A percentile compares a stretch with the other conserved stretches of the same genome.
These are phyloP conservation scores for Vimba vimba DNA, from an alignment of 2,113 vertebrate species.

Conservation along the genomic window DNA sequence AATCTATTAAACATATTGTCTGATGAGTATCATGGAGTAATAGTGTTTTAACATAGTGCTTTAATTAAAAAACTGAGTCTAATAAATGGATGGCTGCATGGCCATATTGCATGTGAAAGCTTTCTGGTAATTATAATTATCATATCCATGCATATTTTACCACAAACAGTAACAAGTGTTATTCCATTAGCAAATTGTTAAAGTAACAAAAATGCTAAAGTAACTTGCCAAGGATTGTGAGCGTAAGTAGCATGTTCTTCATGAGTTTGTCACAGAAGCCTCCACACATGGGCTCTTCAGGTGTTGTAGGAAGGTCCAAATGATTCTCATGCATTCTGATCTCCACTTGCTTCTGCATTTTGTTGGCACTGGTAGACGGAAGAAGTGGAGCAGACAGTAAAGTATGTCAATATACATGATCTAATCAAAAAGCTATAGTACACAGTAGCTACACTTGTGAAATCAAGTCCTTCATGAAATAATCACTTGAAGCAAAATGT, in stretches of 20 bases:
- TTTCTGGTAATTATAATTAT: background rate
- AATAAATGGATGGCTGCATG: background rate
- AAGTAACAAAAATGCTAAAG: background rate
- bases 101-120: background rate
- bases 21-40: background rate
- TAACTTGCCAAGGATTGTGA: slow-evolving; percentile 90
- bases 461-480: background rate
- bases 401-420: background rate
- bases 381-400: background rate
- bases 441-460: background rate
- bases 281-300: slow-evolving; percentile 75
- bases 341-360: slow-evolving; percentile 96
- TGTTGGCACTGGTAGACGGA: slow-evolving; percentile 81
- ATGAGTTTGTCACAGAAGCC: slow-evolving; percentile 83
- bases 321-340: slow-evolving; percentile 91
- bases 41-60: background rate
- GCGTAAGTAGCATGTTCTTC: slow-evolving; percentile 91
- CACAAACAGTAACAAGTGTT: background rate
- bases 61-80: background rate
- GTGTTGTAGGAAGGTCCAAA: slow-evolving; percentile 75
- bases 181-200: background rate
- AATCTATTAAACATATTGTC: background rate
- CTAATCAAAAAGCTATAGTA: background rate
- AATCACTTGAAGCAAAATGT: background rate
- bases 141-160: background rate